Conservation (phyloP, 1,140 invertebrate genomes). For the Drosophila baimaii region DNA sequence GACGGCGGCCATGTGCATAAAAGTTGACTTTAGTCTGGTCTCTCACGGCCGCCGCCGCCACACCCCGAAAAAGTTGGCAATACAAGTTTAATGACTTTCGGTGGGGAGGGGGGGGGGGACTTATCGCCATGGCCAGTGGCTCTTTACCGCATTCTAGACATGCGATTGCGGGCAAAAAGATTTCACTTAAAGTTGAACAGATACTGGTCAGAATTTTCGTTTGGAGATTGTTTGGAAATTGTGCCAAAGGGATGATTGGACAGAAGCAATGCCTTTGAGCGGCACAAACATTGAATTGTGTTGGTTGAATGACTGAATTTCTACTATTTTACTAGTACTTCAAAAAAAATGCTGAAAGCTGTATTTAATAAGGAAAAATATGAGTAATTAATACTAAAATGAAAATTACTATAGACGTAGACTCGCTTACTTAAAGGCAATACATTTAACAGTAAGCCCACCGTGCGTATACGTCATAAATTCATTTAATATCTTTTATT, state of each 20-base stretch:
- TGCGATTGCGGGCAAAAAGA: slow-evolving; percentile 44
- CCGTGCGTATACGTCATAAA: background rate
- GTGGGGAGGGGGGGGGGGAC: too few species aligned
- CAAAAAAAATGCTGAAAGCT: too few species aligned
- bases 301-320: background rate
- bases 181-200: slow-evolving; percentile 32
- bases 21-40: slow-evolving; percentile 53
- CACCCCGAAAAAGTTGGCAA: slow-evolving; percentile 42
- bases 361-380: too few species aligned
- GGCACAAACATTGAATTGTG: background rate
- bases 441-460: background rate
- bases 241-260: slow-evolving; percentile 11
- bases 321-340: too few species aligned
- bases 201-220: slow-evolving; percentile 17
- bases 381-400: too few species aligned
- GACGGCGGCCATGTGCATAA: slow-evolving; percentile 57
- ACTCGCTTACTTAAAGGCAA: too few species aligned
- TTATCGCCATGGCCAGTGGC: slow-evolving; percentile 28
- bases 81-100: slow-evolving; percentile 77
- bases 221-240: slow-evolving; percentile 3
- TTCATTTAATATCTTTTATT: too few species aligned
- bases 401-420: too few species aligned
- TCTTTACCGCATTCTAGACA: slow-evolving; percentile 35
- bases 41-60: slow-evolving; percentile 30
- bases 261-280: slow-evolving; percentile 5